These are phyloP conservation scores for Dryobota labecula DNA, from an alignment of 2,888 invertebrate genomes.

Conservation along the genomic window DNA sequence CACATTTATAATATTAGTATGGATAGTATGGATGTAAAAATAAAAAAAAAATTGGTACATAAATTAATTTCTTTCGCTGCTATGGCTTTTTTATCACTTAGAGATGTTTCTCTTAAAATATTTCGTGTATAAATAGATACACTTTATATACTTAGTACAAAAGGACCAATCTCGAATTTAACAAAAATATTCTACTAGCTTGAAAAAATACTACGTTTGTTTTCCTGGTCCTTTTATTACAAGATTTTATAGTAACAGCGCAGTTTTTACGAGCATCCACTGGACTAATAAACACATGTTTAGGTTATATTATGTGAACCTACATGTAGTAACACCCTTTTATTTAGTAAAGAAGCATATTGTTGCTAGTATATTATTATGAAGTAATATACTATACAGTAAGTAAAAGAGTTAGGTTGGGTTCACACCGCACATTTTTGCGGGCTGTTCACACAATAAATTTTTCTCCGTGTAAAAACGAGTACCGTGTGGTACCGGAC, in stretches of 20 bases:
- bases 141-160: no score
- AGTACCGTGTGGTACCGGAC: no score
- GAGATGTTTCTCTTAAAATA: no score
- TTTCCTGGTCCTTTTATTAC: constrained; percentile 36
- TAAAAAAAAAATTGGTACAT: no score
- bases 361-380: constrained; percentile 9
- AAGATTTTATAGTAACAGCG: constrained; percentile 37
- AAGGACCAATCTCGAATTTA: not conserved
- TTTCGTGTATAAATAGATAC: no score
- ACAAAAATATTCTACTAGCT: not conserved
- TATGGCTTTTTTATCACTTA: no score
- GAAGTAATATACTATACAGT: constrained; percentile 1
- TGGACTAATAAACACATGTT: constrained; percentile 41
- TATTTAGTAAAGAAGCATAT: constrained; percentile 33
- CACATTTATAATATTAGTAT: no score
- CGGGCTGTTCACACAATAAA: no score
- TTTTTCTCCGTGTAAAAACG: no score
- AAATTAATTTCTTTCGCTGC: no score
- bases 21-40: no score
- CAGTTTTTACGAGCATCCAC: constrained; percentile 38
- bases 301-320: constrained; percentile 33
- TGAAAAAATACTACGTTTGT: constrained; percentile 21
- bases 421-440: no score
- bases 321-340: constrained; percentile 18
- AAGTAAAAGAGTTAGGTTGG: not conserved